Base-by-base conservation (phyloP, 2,797 vertebrate genomes). In the Huso huso region DNA sequence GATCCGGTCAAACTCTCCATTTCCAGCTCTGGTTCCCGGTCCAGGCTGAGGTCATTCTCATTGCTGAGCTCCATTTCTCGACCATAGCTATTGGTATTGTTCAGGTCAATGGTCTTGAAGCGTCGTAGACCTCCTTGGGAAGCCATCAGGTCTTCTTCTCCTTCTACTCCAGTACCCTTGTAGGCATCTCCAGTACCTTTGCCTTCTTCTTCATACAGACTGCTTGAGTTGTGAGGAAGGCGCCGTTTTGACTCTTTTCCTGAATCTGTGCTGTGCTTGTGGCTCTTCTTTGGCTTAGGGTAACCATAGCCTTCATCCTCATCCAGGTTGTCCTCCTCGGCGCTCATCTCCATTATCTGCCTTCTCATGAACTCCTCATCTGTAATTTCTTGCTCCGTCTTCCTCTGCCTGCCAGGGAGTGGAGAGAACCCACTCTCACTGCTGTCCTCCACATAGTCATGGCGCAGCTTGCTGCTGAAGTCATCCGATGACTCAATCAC, bases 1-100 rank as follows among this genome's bases (percentile, higher is more conserved):
- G 97, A 98, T 58, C 96, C 97, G 0, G 96, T 99, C 66, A 99
- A 82, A 80, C 97, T 99, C 79, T 99, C 97, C 97, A 99, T 99
- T 83, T 99, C 97, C 62, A 99, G 84, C 82, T 99, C 97, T 0
- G 97, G 97, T 76, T 99, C 97, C 71, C 95, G 83, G 74, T 99
- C 96, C 72, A 96, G 83, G 73, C 86, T 84, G 64, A 95, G 70
- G 50, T 98, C 95, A 7, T 90, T 84, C 69, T 95, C 94, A 70
- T 90, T 89, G 71, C 86, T 86, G 66, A 95, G 86, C 77, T 97
- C 97, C 78, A 94, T 91, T 61, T 97, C 96, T 62, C 92, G 89
- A 71, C 89, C 82, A 0, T 93, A 99, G 76, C 92, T 89, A 15
- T 92, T 95, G 0, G 96, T 96, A 78, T 94, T 98, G 81, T 99